Base-by-base conservation (phyloP, 35 echinoderm and acorn worm species). In the Apostichopus californicus region DNA sequence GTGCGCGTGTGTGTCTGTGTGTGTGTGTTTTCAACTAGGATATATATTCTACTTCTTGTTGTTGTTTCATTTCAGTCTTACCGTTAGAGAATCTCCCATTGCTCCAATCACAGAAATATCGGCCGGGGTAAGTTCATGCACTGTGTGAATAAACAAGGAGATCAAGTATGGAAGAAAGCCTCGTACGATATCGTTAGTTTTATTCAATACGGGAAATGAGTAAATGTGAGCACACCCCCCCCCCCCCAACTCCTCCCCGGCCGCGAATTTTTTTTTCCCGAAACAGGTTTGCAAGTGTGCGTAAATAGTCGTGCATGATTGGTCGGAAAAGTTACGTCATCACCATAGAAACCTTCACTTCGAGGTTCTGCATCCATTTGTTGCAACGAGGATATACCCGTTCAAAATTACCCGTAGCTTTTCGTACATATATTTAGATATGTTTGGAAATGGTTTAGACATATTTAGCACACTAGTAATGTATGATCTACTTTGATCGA, bases 31-130 rank as follows among this genome's bases (percentile, higher is more conserved):
- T 73, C 71, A n/a, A n/a, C n/a, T 18, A 73, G 6, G 71, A 17
- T 17, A 73, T n/a, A 13, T 4, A 13, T 24, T 22, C 8, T 17
- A 80, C 78, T 28, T 80, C 11, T 12, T 34, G 0, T 28, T 54
- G 24, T 25, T 25, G 24, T 17, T 54, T 28, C 52, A 17, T 80
- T 13, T 15, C 55, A 5, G 5, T 63, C 86, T 93, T 61, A 93
- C 92, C 53, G 92, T 93, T 46, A 93, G 64, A 63, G 92, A 93
- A 59, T 93, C 92, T 56, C 92, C 92, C 9, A 93, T 17, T 9
- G 92, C 92, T 14, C 92, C 92, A 26, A 93, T 77, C 8, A 93
- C 86, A 5, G 64, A 57, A 12, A 93, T 79, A 80, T 93, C 92
- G 3, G 83, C 83, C 13, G 92, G 92, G 22, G 79, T 82, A 20